Evolutionary conservation across 1,140 invertebrate species (phyloP).

Genomic region (Dendrolimus punctatus): DNA sequence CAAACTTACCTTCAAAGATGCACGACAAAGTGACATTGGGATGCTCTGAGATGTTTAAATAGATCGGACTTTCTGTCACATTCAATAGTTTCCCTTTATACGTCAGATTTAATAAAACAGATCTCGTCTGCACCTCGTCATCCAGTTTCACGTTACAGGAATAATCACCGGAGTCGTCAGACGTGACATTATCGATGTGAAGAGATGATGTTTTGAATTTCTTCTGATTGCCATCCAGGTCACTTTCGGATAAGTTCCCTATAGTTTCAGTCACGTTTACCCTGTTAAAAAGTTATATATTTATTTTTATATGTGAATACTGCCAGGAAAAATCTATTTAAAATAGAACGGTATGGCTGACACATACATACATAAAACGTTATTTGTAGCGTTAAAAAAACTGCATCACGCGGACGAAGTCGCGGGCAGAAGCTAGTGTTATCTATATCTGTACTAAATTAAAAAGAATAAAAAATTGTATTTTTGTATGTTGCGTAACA

Average conservation of each 20-base stretch:
- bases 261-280: slow-evolving; percentile 27
- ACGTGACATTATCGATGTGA: slow-evolving; percentile 65
- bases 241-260: slow-evolving; percentile 23
- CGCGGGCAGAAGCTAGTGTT: too few species aligned
- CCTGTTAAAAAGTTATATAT: slow-evolving; percentile 17
- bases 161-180: slow-evolving; percentile 72
- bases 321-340: too few species aligned
- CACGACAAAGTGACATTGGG: slow-evolving; percentile 41
- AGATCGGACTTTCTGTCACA: slow-evolving; percentile 33
- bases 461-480: too few species aligned
- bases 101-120: slow-evolving; percentile 35
- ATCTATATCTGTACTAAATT: too few species aligned
- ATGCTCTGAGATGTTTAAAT: slow-evolving; percentile 34
- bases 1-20: slow-evolving; percentile 53
- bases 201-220: slow-evolving; percentile 45
- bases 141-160: slow-evolving; percentile 59
- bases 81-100: slow-evolving; percentile 36
- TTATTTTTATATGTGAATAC: neutral
- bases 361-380: too few species aligned
- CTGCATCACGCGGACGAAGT: too few species aligned
- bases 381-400: too few species aligned
- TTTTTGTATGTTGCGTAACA: too few species aligned
- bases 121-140: slow-evolving; percentile 22
- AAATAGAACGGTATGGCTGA: too few species aligned
- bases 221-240: slow-evolving; percentile 34